A percentile compares a stretch with the other conserved stretches of the same genome.
Evolutionary conservation across 2,888 invertebrate species (phyloP).

Genomic region (Ennomos quercinarius): DNA sequence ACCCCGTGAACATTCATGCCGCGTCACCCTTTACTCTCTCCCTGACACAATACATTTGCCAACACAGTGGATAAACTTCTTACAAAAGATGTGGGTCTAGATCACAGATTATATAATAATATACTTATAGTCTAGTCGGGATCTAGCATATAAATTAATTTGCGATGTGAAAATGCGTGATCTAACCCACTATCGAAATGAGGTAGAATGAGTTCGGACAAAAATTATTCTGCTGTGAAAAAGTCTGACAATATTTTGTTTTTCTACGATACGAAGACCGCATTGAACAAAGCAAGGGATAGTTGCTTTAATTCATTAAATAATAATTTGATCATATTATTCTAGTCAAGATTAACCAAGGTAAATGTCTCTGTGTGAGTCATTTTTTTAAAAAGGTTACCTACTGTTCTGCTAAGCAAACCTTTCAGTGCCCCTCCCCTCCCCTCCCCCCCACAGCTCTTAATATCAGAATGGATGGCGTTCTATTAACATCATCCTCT

Average conservation of each 20-base stretch:
- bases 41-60: not conserved
- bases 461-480: constrained; percentile 48
- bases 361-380: not conserved
- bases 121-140: too few species aligned
- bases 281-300: not conserved
- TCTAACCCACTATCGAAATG: too few species aligned
- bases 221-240: too few species aligned
- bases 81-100: too few species aligned
- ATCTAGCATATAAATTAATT: too few species aligned
- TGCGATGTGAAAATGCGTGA: too few species aligned
- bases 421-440: not conserved
- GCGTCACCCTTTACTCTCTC: constrained; percentile 16
- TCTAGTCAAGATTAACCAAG: too few species aligned
- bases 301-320: too few species aligned
- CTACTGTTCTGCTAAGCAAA: not conserved
- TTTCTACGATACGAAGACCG: not conserved
- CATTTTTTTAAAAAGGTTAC: not conserved
- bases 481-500: constrained; percentile 54
- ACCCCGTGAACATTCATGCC: constrained; percentile 14
- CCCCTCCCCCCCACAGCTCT: constrained; percentile 42
- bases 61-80: not conserved
- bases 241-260: too few species aligned
- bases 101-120: too few species aligned
- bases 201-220: too few species aligned
- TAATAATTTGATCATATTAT: too few species aligned